phyloP scores from a whole-genome alignment of 2,888 invertebrate genomes.

The Drosophila conformis region DNA sequence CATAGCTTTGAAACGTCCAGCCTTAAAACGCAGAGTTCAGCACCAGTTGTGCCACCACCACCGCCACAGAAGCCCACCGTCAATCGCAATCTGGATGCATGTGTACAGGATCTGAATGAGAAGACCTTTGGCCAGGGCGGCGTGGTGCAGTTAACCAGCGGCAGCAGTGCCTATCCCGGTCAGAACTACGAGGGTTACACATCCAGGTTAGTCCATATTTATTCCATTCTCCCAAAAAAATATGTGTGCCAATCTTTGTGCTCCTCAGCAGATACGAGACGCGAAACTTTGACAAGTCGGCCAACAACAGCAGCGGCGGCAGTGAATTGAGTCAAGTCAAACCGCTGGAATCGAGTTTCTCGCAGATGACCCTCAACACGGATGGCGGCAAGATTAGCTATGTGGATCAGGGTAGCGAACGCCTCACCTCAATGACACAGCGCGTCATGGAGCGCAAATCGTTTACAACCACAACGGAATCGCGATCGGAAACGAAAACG shows the following conservation, averaged over 20 bases:
- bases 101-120: conserved; percentile 85
- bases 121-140: conserved; percentile 85
- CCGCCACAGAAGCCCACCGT: conserved; percentile 64
- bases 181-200: conserved; percentile 89
- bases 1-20: conserved; percentile 80
- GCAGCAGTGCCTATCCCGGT: conserved; percentile 78
- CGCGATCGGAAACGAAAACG: conserved; percentile 84
- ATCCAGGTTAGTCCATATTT: conserved; percentile 86
- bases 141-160: conserved; percentile 79
- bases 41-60: conserved; percentile 56
- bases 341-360: conserved; percentile 83
- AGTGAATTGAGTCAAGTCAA: conserved; percentile 71
- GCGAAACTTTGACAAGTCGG: conserved; percentile 83
- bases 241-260: conserved; percentile 6
- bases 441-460: conserved; percentile 85
- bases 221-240: not conserved
- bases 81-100: conserved; percentile 84
- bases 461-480: conserved; percentile 84
- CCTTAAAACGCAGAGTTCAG: conserved; percentile 73
- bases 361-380: conserved; percentile 83
- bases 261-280: conserved; percentile 83
- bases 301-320: conserved; percentile 55
- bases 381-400: conserved; percentile 83
- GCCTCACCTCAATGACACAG: conserved; percentile 84
- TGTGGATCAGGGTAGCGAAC: conserved; percentile 83